A percentile compares a stretch with the other conserved stretches of the same genome.
Evolutionary conservation across 2,113 vertebrate species (phyloP).

Genomic region (Leucopsar rothschildi): DNA sequence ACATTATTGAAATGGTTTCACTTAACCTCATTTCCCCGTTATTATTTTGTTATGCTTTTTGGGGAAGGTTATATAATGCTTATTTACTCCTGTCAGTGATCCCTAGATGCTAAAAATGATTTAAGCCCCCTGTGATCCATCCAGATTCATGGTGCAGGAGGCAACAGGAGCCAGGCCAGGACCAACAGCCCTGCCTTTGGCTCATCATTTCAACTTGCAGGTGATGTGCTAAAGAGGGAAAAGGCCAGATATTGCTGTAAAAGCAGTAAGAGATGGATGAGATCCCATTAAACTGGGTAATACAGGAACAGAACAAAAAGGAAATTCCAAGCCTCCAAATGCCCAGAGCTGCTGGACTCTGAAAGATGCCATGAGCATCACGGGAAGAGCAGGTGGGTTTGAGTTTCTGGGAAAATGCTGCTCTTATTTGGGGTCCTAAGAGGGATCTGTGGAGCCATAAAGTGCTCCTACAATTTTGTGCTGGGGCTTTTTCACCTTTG

Average conservation of each 20-base stretch:
- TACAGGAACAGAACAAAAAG: not conserved
- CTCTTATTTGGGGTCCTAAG: not conserved
- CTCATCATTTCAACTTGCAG: not conserved
- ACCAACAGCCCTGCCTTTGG: not conserved
- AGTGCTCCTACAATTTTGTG: not conserved
- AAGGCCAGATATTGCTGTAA: not conserved
- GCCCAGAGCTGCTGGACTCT: not conserved
- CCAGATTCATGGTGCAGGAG: not conserved
- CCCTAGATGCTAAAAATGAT: not conserved
- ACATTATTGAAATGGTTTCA: constrained; percentile 25
- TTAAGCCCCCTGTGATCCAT: not conserved
- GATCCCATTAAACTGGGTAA: not conserved
- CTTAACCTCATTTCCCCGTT: constrained; percentile 29
- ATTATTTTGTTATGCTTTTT: constrained; percentile 38
- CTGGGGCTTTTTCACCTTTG: not conserved
- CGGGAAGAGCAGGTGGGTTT: not conserved
- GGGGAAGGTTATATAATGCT: not conserved
- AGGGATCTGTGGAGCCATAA: not conserved
- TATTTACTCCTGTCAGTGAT: not conserved
- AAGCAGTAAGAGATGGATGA: not conserved
- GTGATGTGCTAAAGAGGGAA: not conserved
- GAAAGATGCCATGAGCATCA: not conserved
- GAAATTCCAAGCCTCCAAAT: not conserved
- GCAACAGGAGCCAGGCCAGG: not conserved
- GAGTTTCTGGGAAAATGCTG: not conserved